Evolutionary conservation across 2,888 invertebrate genomes (phyloP).

Genomic region (Synanthedon formicaeformis): DNA sequence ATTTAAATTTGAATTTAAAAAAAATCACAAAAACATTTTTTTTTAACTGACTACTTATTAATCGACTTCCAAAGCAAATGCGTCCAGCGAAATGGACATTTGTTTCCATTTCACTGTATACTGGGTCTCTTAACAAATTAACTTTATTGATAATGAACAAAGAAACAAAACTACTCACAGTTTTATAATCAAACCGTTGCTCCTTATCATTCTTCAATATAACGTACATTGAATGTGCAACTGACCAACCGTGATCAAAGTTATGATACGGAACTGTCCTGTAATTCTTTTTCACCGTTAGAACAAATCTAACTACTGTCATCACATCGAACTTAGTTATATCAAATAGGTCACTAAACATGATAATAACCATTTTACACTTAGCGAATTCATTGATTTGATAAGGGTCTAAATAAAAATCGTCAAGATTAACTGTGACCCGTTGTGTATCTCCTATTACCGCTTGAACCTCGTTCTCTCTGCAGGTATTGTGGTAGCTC

Average conservation of each 20-base stretch:
- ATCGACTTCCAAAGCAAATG: no score
- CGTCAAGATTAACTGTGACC: slow-evolving; percentile 43
- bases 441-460: slow-evolving; percentile 21
- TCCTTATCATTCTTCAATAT: slow-evolving; percentile 70
- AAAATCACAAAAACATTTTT: no score
- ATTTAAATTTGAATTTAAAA: no score
- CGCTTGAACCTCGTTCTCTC: slow-evolving; percentile 75
- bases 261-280: slow-evolving; percentile 88
- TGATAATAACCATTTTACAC: slow-evolving; percentile 77
- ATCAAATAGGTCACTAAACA: slow-evolving; percentile 82
- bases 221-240: slow-evolving; percentile 85
- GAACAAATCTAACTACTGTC: slow-evolving; percentile 77
- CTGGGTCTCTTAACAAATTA: no score
- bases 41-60: no score
- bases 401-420: slow-evolving; percentile 80
- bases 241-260: slow-evolving; percentile 90
- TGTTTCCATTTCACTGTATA: not conserved
- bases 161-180: slow-evolving; percentile 20
- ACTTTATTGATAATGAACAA: no score
- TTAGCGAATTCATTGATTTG: slow-evolving; percentile 78
- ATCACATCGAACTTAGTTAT: slow-evolving; percentile 74
- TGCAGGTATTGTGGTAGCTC: slow-evolving; percentile 85
- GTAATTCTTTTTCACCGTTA: slow-evolving; percentile 89
- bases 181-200: slow-evolving; percentile 30
- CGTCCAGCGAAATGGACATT: no score